These are phyloP conservation scores for Mugil cephalus DNA, from an alignment of 2,113 vertebrate genomes.

Conservation along the genomic window DNA sequence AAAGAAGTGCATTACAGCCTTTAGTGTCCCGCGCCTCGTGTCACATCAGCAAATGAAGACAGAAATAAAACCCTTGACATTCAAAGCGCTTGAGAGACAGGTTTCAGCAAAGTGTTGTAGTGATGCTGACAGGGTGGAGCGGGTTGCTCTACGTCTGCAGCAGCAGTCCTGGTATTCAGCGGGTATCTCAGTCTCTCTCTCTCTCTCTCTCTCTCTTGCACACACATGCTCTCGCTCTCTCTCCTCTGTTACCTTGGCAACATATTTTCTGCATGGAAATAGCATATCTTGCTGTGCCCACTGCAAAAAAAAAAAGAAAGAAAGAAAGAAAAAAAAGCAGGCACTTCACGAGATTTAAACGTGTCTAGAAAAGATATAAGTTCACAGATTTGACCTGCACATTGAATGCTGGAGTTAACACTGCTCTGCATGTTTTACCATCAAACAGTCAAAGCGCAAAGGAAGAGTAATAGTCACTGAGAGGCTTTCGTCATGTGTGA, in stretches of 20 bases:
- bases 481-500: slow-evolving; percentile 23
- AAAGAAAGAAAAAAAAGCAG: slow-evolving; percentile 31
- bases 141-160: slow-evolving; percentile 56
- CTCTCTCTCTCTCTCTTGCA: slow-evolving; percentile 30
- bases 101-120: slow-evolving; percentile 16
- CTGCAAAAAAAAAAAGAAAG: slow-evolving; percentile 9
- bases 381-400: slow-evolving; percentile 47
- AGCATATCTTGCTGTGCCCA: slow-evolving; percentile 79
- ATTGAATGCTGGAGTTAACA: slow-evolving; percentile 32
- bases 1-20: slow-evolving; percentile 28
- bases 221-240: slow-evolving; percentile 48
- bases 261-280: slow-evolving; percentile 87
- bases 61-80: slow-evolving; percentile 34
- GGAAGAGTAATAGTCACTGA: slow-evolving; percentile 32
- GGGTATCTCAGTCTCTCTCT: slow-evolving; percentile 53
- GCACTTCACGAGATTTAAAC: slow-evolving; percentile 63
- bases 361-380: slow-evolving; percentile 43
- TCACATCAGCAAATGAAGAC: slow-evolving; percentile 17
- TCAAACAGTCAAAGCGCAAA: slow-evolving; percentile 28
- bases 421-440: slow-evolving; percentile 33
- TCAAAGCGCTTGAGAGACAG: slow-evolving; percentile 27
- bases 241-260: slow-evolving; percentile 86
- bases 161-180: slow-evolving; percentile 66
- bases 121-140: slow-evolving; percentile 58
- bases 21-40: slow-evolving; percentile 4